Evolutionary conservation across 2,113 vertebrate species (phyloP).

Genomic region (Zosterops lateralis): DNA sequence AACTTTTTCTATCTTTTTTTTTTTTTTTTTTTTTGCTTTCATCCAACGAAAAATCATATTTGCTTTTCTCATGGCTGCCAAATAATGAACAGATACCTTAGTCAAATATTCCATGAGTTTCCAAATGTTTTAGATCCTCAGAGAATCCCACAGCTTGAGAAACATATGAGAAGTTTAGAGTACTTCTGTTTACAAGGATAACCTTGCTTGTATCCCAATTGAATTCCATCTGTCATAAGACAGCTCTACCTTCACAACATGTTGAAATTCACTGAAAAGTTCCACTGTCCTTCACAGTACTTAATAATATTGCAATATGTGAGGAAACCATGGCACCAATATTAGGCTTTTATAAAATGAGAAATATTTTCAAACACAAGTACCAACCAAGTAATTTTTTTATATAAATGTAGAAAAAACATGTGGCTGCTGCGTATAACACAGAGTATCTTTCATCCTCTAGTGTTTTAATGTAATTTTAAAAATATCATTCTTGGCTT

Average conservation of each 20-base stretch:
- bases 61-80: conserved; percentile 5
- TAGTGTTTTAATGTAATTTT: background rate
- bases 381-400: background rate
- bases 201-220: conserved; percentile 28
- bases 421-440: background rate
- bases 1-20: background rate
- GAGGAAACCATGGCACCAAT: background rate
- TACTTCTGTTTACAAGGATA: conserved; percentile 43
- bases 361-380: background rate
- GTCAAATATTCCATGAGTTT: conserved; percentile 46
- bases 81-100: conserved; percentile 49
- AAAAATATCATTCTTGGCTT: background rate
- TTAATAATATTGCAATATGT: background rate
- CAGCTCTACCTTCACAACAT: conserved; percentile 9
- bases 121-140: conserved; percentile 62
- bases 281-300: background rate
- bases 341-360: background rate
- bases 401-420: background rate
- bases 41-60: background rate
- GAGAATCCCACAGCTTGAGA: conserved; percentile 58
- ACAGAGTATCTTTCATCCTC: background rate
- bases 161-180: conserved; percentile 65
- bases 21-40: background rate
- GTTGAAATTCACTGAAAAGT: background rate
- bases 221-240: conserved; percentile 60